A percentile compares a stretch with the other conserved stretches of the same genome.
Evolutionary conservation across 2,888 invertebrate genomes (phyloP).

Genomic region (Diplolepis rosae): DNA sequence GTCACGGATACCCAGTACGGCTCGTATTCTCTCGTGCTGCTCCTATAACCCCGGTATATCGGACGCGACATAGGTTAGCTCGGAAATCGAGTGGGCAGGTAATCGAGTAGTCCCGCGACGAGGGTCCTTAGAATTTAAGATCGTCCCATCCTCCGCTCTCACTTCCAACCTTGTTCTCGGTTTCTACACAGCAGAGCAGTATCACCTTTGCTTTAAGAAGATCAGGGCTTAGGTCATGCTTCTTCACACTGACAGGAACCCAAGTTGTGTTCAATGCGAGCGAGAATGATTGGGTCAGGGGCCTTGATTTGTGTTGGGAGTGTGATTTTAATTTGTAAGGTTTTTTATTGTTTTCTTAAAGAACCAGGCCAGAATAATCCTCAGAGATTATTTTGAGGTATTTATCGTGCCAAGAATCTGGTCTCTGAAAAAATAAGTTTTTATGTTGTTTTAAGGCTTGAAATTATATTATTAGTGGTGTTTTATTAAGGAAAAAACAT

Average conservation of each 20-base stretch:
- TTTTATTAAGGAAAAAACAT: too few relatives aligned
- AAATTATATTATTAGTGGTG: too few relatives aligned
- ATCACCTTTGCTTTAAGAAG: background rate
- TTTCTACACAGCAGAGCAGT: background rate
- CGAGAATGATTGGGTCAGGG: conserved; percentile 12
- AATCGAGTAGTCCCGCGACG: conserved; percentile 51
- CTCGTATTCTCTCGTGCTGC: conserved; percentile 47
- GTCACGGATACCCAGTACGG: conserved; percentile 63
- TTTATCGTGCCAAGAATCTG: too few relatives aligned
- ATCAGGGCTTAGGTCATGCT: background rate
- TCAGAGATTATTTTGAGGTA: too few relatives aligned
- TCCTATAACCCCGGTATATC: conserved; percentile 44
- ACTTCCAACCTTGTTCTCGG: conserved; percentile 31
- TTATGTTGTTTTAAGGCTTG: too few relatives aligned
- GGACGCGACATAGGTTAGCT: conserved; percentile 45
- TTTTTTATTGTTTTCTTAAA: too few relatives aligned
- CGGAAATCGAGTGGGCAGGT: conserved; percentile 53
- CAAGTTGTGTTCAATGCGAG: conserved; percentile 33
- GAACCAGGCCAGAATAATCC: too few relatives aligned
- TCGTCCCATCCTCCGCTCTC: conserved; percentile 40
- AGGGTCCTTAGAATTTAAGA: conserved; percentile 50
- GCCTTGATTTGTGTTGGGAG: background rate
- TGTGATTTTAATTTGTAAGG: too few relatives aligned
- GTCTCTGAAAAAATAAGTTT: too few relatives aligned
- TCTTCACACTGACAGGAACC: background rate